Evolutionary conservation across 2,113 vertebrate genomes (phyloP).

Genomic region (Channa argus): DNA sequence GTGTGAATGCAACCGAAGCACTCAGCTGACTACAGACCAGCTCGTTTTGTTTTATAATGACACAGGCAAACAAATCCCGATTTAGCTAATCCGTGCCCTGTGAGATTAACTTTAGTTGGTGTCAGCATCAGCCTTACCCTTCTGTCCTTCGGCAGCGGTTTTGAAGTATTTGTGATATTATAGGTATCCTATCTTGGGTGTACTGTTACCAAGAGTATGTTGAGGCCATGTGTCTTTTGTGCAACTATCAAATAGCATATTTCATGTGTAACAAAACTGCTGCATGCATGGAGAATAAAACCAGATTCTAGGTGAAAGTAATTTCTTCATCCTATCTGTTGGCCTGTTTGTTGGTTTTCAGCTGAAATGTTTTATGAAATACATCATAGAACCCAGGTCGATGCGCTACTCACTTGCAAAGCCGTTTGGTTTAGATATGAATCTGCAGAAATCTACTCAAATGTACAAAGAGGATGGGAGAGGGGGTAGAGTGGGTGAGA

Average conservation of each 20-base stretch:
- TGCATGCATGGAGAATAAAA: background rate
- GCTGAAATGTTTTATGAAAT: slow-evolving; percentile 15
- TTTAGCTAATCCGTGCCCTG: background rate
- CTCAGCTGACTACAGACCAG: slow-evolving; percentile 2
- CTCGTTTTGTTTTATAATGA: slow-evolving; percentile 5
- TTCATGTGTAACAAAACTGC: background rate
- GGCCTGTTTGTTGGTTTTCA: slow-evolving; percentile 19
- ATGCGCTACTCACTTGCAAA: slow-evolving; percentile 14
- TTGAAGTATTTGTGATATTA: background rate
- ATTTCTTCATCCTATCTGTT: background rate
- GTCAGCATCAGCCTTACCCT: background rate
- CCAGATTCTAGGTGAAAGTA: background rate
- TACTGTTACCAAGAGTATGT: background rate
- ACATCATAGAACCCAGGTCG: background rate
- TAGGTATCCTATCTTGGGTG: background rate
- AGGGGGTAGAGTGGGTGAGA: slow-evolving; percentile 13
- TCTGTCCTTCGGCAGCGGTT: background rate
- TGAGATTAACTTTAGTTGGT: background rate
- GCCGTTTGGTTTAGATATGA: slow-evolving; percentile 36
- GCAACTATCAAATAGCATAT: background rate
- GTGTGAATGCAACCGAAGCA: slow-evolving; percentile 11
- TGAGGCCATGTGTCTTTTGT: background rate
- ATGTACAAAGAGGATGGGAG: slow-evolving; percentile 9
- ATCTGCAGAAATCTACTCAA: slow-evolving; percentile 31
- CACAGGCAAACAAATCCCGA: background rate